phyloP scores from a whole-genome alignment of 1,140 invertebrate species.

The Lordiphosa mommai region DNA sequence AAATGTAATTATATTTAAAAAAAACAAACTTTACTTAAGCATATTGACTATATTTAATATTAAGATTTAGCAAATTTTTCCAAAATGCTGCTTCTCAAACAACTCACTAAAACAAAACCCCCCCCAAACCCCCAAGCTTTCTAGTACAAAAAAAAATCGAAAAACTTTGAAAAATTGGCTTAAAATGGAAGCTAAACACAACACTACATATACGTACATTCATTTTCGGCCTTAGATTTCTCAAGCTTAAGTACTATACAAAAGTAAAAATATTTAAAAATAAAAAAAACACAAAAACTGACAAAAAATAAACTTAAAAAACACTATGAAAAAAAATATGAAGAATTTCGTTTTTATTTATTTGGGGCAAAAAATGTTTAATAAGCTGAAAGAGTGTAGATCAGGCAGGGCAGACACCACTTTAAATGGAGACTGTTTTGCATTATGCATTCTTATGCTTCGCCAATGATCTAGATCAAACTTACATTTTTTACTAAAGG shows the following conservation, averaged over 20 bases:
- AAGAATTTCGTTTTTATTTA: slow-evolving; percentile 4
- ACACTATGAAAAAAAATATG: slow-evolving; percentile 39
- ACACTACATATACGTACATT: slow-evolving; percentile 63
- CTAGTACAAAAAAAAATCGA: slow-evolving; percentile 64
- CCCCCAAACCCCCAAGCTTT: slow-evolving; percentile 43
- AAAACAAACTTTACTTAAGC: slow-evolving; percentile 53
- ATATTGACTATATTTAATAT: slow-evolving; percentile 52
- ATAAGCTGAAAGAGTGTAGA: too few species aligned
- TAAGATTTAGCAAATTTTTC: slow-evolving; percentile 75
- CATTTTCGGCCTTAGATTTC: slow-evolving; percentile 72
- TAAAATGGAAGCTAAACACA: slow-evolving; percentile 6
- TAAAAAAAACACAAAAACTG: slow-evolving; percentile 39
- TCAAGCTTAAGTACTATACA: slow-evolving; percentile 60
- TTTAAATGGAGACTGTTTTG: too few species aligned
- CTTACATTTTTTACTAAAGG: too few species aligned
- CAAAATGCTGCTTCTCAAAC: slow-evolving; percentile 49
- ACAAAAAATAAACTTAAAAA: slow-evolving; percentile 51
- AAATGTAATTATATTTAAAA: slow-evolving; percentile 32
- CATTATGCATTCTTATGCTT: too few species aligned
- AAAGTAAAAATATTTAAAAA: slow-evolving; percentile 41
- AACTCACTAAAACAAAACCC: slow-evolving; percentile 3
- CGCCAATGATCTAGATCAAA: too few species aligned
- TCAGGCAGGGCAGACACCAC: too few species aligned
- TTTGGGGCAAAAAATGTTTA: neutral
- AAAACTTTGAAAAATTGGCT: slow-evolving; percentile 38